These are phyloP conservation scores for Rhinoraja longicauda DNA, from an alignment of 2,797 vertebrate genomes.

Conservation along the genomic window DNA sequence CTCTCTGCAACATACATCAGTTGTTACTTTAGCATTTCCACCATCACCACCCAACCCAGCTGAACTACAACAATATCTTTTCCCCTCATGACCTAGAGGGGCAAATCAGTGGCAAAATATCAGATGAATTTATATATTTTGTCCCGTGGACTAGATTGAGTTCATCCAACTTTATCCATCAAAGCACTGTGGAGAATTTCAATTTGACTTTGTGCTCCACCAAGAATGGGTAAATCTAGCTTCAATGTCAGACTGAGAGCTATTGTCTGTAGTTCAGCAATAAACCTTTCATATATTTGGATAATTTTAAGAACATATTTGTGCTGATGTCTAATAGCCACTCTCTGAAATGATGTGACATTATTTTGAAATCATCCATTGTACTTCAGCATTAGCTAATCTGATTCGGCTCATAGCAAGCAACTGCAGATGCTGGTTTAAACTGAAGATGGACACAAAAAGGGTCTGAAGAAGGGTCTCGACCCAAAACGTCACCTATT, in stretches of 20 bases:
- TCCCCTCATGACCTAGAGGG: neutral
- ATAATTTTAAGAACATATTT: neutral
- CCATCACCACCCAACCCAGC: neutral
- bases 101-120: neutral
- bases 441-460: too few relatives aligned
- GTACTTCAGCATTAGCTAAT: neutral
- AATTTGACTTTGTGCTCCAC: too few relatives aligned
- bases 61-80: constrained; percentile 17
- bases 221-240: neutral
- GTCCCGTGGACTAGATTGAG: neutral
- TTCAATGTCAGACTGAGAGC: neutral
- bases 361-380: neutral
- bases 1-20: neutral
- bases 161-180: neutral
- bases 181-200: neutral
- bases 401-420: too few relatives aligned
- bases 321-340: neutral
- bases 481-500: too few relatives aligned
- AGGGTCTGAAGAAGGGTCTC: too few relatives aligned
- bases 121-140: neutral
- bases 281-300: neutral
- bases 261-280: neutral
- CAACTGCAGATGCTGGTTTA: too few relatives aligned
- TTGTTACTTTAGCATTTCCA: neutral
- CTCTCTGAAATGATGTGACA: neutral